A percentile compares a stretch with the other conserved stretches of the same genome.
Conservation (phyloP, 2,113 vertebrate genomes). For the Chinchilla lanigera region DNA sequence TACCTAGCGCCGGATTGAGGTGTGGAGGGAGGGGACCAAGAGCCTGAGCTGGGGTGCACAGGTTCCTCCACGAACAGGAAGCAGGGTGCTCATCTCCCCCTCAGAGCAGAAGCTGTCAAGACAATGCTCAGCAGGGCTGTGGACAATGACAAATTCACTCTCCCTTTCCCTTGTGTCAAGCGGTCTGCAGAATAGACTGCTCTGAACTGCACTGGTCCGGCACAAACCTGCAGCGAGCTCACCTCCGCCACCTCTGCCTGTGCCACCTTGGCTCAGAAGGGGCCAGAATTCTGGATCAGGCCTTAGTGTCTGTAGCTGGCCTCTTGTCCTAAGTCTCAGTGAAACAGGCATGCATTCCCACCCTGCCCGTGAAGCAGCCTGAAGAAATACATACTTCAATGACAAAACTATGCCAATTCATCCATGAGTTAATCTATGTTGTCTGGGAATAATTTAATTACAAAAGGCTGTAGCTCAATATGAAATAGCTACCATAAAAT, state of each 20-base stretch:
- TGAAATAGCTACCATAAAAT: accelerated
- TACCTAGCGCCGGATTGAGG: neutral
- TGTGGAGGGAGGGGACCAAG: no score
- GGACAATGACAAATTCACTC: neutral
- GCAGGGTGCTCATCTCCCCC: neutral
- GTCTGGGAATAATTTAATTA: neutral
- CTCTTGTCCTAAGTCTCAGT: no score
- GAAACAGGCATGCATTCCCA: accelerated
- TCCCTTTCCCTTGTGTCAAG: accelerated
- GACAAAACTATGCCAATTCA: neutral
- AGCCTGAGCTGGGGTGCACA: neutral
- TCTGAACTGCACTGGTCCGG: accelerated
- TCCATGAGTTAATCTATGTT: accelerated
- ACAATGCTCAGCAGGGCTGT: neutral
- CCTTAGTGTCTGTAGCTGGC: accelerated
- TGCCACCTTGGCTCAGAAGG: no score
- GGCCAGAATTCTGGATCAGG: accelerated
- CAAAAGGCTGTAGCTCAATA: accelerated
- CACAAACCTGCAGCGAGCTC: neutral
- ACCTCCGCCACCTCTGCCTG: accelerated
- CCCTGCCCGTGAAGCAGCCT: neutral
- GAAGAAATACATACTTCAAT: neutral
- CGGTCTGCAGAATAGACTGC: no score
- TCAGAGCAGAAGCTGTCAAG: neutral
- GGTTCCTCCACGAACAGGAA: neutral